Conservation (phyloP, 1,140 invertebrate genomes). For the Planococcus citri region DNA sequence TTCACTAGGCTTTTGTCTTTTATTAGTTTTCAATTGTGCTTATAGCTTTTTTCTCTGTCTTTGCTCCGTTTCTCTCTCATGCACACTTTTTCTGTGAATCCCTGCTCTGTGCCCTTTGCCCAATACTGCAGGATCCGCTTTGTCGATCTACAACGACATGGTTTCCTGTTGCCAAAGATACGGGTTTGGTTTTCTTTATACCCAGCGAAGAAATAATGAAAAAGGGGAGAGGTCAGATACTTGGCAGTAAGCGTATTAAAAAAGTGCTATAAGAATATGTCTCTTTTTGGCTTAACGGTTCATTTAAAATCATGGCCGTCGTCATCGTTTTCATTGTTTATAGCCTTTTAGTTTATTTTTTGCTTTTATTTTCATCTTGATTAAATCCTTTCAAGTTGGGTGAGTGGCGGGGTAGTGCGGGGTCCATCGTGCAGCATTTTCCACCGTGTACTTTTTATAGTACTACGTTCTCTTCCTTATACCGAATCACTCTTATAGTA, state of each 20-base stretch:
- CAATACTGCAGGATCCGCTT: no score
- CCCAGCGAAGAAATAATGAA: not conserved
- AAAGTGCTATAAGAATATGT: constrained; percentile 2
- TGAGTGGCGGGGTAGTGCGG: no score
- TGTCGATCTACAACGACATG: not conserved
- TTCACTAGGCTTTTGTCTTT: no score
- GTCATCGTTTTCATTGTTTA: not conserved
- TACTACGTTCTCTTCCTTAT: no score
- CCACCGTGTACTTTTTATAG: no score
- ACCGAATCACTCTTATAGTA: no score
- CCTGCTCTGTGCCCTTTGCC: no score
- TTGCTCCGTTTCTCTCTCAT: no score
- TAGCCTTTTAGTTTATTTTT: not conserved
- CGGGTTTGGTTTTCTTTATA: not conserved
- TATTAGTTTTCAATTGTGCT: no score
- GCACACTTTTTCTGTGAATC: no score
- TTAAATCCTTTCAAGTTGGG: not conserved
- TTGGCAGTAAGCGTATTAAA: not conserved
- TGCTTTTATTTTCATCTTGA: constrained; percentile 3
- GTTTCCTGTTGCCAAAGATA: constrained; percentile 1
- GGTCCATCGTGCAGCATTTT: no score
- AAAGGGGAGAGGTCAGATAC: constrained; percentile 5
- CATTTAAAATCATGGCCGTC: constrained; percentile 6
- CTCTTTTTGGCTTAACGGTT: not conserved
- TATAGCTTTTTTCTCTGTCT: no score